These are phyloP conservation scores for Antheraea pernyi DNA, from an alignment of 1,140 invertebrate species.

Conservation along the genomic window DNA sequence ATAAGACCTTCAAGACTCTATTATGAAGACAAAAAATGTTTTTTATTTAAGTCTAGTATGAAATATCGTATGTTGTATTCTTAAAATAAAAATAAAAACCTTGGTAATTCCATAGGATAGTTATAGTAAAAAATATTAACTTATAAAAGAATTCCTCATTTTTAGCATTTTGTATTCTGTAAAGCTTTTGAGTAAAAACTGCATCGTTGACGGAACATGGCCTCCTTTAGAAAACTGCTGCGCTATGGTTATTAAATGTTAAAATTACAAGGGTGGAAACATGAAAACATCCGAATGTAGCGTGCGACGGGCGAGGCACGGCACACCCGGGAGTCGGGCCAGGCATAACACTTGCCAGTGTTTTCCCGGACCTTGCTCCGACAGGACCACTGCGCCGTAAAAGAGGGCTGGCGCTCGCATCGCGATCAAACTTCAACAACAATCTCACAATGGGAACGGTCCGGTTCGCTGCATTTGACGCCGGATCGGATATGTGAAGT, in stretches of 20 bases:
- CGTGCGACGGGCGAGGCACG: slow-evolving; percentile 33
- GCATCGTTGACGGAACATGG: neutral
- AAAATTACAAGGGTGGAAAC: slow-evolving; percentile 39
- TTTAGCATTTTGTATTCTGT: too few species aligned
- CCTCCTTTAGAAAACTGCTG: slow-evolving; percentile 9
- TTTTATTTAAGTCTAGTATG: too few species aligned
- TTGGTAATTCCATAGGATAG: too few species aligned
- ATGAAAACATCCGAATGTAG: slow-evolving; percentile 25
- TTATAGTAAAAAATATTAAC: too few species aligned
- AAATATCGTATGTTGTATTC: too few species aligned
- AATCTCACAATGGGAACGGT: slow-evolving; percentile 40
- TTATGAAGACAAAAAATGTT: too few species aligned
- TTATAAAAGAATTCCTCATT: too few species aligned
- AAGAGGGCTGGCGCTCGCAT: slow-evolving; percentile 5
- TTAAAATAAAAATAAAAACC: too few species aligned
- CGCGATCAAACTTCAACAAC: slow-evolving; percentile 50
- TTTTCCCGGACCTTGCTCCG: slow-evolving; percentile 45
- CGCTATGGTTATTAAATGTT: slow-evolving; percentile 26
- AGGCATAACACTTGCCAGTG: slow-evolving; percentile 31
- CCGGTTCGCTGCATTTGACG: slow-evolving; percentile 35
- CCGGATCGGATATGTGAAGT: slow-evolving; percentile 35
- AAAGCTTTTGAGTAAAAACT: neutral
- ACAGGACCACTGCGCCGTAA: slow-evolving; percentile 23
- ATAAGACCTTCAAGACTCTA: too few species aligned
- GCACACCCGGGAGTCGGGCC: slow-evolving; percentile 21